Evolutionary conservation across 64 coral and sea anemone species (phyloP).

Genomic region (Montipora foliosa): DNA sequence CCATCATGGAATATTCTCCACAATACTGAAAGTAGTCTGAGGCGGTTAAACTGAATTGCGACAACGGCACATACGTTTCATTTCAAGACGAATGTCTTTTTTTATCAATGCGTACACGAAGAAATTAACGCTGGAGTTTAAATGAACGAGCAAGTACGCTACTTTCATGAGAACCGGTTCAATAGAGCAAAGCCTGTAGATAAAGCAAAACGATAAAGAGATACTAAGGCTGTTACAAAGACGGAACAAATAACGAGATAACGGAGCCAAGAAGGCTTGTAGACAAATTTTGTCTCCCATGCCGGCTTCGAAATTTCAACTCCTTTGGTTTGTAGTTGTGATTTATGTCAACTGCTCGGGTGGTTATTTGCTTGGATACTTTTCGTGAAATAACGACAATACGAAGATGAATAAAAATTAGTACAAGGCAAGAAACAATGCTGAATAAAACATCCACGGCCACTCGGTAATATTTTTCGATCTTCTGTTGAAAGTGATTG

Average conservation of each 20-base stretch:
- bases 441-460: neutral
- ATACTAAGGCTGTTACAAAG: constrained; percentile 25
- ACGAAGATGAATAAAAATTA: neutral
- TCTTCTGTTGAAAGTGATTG: neutral
- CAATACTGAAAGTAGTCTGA: no score
- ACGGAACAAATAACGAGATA: neutral
- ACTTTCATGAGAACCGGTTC: neutral
- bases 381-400: no score
- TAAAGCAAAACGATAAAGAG: constrained; percentile 1
- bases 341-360: no score
- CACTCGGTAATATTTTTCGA: constrained; percentile 14
- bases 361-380: no score
- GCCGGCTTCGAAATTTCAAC: no score
- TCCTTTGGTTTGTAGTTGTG: no score
- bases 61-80: neutral
- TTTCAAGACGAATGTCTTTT: constrained; percentile 8
- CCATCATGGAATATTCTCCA: no score
- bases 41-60: neutral
- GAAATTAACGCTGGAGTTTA: constrained; percentile 18
- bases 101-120: constrained; percentile 25
- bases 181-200: neutral
- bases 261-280: neutral
- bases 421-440: neutral
- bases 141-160: neutral
- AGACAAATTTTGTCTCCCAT: neutral